Evolutionary conservation across 2,888 invertebrate species (phyloP).

Genomic region (Sphaerolaimus hirsutus): DNA sequence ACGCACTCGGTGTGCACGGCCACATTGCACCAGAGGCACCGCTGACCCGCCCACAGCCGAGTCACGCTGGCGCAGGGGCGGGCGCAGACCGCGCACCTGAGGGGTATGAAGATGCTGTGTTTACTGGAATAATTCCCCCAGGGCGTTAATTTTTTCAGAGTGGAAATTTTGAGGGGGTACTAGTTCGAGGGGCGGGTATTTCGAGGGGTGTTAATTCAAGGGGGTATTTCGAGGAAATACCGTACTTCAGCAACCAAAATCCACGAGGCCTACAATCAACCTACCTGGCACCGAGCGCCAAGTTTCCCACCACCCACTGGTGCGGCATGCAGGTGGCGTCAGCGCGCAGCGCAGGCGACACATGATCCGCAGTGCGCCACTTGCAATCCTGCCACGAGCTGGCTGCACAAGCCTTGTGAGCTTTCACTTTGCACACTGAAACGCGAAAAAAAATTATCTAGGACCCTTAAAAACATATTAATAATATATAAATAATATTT

Average conservation of each 20-base stretch:
- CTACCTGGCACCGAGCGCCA: constrained; percentile 79
- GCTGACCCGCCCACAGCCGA: constrained; percentile 45
- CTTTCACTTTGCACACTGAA: constrained; percentile 75
- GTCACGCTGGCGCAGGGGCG: constrained; percentile 86
- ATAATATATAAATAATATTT: too few relatives aligned
- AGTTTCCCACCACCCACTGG: constrained; percentile 91
- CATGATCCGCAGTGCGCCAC: constrained; percentile 80
- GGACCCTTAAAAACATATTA: too few relatives aligned
- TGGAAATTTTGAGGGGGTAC: too few relatives aligned
- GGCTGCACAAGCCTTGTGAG: constrained; percentile 75
- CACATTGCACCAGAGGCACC: constrained; percentile 80
- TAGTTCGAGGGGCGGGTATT: too few relatives aligned
- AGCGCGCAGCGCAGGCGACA: constrained; percentile 26
- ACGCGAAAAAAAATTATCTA: neutral
- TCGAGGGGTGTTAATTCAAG: too few relatives aligned
- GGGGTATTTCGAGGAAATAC: too few relatives aligned
- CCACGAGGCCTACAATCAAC: too few relatives aligned
- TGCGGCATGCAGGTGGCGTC: constrained; percentile 64
- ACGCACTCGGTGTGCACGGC: constrained; percentile 35
- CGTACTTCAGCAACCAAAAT: too few relatives aligned
- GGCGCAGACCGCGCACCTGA: constrained; percentile 70
- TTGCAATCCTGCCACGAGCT: constrained; percentile 83
- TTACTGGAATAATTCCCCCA: too few relatives aligned
- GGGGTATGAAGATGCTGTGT: too few relatives aligned
- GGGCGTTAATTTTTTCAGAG: too few relatives aligned